Percentiles rank a stretch among this genome's conserved stretches.
phyloP scores from a whole-genome alignment of 2,888 invertebrate species.

The Crepidodera aurea region DNA sequence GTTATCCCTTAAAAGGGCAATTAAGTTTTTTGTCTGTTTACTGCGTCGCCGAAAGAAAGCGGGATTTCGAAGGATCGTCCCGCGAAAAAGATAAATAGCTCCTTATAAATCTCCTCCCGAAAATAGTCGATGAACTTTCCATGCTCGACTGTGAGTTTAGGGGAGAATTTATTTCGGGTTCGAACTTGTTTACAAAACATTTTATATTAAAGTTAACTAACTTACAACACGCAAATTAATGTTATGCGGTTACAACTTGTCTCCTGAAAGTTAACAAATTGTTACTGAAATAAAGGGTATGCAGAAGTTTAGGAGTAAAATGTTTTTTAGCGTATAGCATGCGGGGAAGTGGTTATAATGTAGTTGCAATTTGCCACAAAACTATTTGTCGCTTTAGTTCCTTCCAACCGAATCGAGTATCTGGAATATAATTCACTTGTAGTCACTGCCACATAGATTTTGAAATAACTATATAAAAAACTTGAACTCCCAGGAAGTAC shows the following conservation, averaged over 20 bases:
- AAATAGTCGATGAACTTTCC: conserved; percentile 23
- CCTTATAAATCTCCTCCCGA: conserved; percentile 24
- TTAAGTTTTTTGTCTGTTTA: conserved; percentile 45
- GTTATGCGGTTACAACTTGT: conserved; percentile 14
- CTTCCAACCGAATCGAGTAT: no score
- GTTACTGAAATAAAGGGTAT: background rate
- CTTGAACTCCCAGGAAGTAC: no score
- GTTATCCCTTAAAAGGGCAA: conserved; percentile 46
- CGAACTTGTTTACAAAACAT: conserved; percentile 12
- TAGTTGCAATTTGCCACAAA: no score
- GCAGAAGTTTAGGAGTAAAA: background rate
- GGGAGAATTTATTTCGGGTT: conserved; percentile 4
- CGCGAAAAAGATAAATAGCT: conserved; percentile 30
- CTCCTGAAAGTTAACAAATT: conserved; percentile 13
- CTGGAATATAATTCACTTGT: no score
- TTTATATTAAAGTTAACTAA: conserved; percentile 17
- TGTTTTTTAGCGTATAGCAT: background rate
- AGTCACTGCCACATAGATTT: no score
- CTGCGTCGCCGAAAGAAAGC: conserved; percentile 27
- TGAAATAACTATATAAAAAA: no score
- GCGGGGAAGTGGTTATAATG: background rate
- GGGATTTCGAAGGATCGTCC: conserved; percentile 26
- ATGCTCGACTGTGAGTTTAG: conserved; percentile 5
- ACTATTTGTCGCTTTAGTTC: no score
- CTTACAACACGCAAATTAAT: conserved; percentile 17